Evolutionary conservation across 2,113 vertebrate species (phyloP), one percentile per base, ranked within the genome.

Genomic region (Callipepla californica): DNA sequence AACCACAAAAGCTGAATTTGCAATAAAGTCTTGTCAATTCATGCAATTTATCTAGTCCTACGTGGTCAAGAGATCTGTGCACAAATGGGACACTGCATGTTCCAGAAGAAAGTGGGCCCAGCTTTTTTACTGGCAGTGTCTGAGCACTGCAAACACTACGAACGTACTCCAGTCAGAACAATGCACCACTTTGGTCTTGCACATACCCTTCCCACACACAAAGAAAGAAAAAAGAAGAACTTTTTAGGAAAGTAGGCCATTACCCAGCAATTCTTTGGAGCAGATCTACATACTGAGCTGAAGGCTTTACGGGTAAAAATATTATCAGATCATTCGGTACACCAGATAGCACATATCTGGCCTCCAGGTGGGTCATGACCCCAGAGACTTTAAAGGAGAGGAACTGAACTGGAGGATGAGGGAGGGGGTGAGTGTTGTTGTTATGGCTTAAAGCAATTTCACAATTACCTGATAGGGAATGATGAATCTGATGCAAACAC

Each of bases 381-480:
- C 85, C 91, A 78, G 66, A 25, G 85, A 95, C 96, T 95, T 96
- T 96, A 96, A 96, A 96, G 90, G 85, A 95, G 85, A 95, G 93
- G 96, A 96, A 96, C 94, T 85, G 82, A 94, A 87, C 26, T 45
- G 85, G 80, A 94, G 94, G 90, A 91, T 94, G 94, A 87, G 76
- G 81, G 91, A 93, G 92, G 94, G 90, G 87, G 94, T 62, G 74
- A 92, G 70, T 93, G 89, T 66, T 94, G 89, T 91, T 95, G 93
- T 91, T 94, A 91, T 94, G 95, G 94, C 95, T 95, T 95, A 96
- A 90, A 96, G 96, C 95, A 94, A 95, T 96, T 96, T 96, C 95
- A 96, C 95, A 96, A 96, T 95, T 96, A 94, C 93, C 96, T 95
- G 96, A 96, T 95, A 96, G 95, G 0, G 21, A 96, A 91, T 93